These are phyloP conservation scores for Ricordea florida DNA, from an alignment of 92 coral and sea anemone species.

Conservation along the genomic window DNA sequence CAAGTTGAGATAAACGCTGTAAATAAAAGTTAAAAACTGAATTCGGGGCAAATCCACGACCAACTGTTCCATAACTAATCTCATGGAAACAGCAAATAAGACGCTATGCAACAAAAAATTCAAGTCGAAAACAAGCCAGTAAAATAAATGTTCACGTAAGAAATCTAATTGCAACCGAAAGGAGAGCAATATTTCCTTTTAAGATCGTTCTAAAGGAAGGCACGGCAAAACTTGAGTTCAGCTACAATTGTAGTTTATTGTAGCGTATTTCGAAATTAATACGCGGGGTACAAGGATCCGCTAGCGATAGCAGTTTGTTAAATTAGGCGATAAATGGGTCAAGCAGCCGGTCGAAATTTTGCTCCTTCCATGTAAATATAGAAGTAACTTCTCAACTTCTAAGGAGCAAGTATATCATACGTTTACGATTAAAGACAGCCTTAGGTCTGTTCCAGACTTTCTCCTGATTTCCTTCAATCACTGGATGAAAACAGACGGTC, in stretches of 20 bases:
- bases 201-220: too few species aligned
- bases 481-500: too few species aligned
- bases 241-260: conserved; percentile 1
- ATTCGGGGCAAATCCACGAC: conserved; percentile 27
- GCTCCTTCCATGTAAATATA: too few species aligned
- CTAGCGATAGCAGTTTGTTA: background rate
- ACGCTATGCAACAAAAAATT: background rate
- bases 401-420: too few species aligned
- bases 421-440: too few species aligned
- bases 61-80: background rate
- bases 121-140: too few species aligned
- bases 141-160: too few species aligned
- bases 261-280: conserved; percentile 6
- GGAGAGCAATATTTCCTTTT: conserved; percentile 4
- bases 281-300: background rate
- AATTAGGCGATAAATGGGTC: too few species aligned
- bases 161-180: background rate
- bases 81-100: conserved; percentile 5
- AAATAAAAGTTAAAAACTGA: background rate
- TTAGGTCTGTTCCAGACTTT: too few species aligned
- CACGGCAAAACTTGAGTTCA: conserved; percentile 6
- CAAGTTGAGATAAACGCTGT: background rate
- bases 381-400: too few species aligned
- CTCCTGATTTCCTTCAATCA: too few species aligned
- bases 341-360: too few species aligned